Evolutionary conservation across 2,888 invertebrate species (phyloP).

Genomic region (Caenorhabditis sp.): DNA sequence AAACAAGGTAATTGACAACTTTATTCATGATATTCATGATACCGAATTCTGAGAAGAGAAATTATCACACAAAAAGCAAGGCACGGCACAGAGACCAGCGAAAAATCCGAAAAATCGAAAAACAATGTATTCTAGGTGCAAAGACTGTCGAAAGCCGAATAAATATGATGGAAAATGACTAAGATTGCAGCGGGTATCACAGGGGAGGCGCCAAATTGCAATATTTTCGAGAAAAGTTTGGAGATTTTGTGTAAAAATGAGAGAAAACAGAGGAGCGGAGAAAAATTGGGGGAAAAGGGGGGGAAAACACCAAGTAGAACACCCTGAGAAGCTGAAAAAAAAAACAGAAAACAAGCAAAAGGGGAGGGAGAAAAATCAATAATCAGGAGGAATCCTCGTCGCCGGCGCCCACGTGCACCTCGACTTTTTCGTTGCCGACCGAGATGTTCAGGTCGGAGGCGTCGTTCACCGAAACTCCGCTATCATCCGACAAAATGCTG

Average conservation of each 20-base stretch:
- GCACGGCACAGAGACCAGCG: constrained; percentile 52
- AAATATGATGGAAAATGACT: constrained; percentile 12
- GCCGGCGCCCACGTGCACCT: constrained; percentile 50
- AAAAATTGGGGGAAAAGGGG: constrained; percentile 15
- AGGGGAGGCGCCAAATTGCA: too few relatives aligned
- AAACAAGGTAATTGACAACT: constrained; percentile 1
- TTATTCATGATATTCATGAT: too few relatives aligned
- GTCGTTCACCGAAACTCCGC: constrained; percentile 46
- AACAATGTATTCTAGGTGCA: constrained; percentile 14
- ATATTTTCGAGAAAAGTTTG: too few relatives aligned
- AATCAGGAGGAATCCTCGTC: constrained; percentile 26
- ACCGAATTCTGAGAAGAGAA: too few relatives aligned
- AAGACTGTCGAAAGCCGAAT: too few relatives aligned
- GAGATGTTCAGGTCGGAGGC: constrained; percentile 35
- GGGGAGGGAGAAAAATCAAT: neutral
- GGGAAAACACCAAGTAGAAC: constrained; percentile 5
- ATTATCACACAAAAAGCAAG: constrained; percentile 56
- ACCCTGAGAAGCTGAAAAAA: constrained; percentile 25
- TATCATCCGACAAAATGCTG: constrained; percentile 48
- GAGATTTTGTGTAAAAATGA: too few relatives aligned
- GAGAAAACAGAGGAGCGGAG: neutral
- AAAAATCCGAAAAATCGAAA: constrained; percentile 9
- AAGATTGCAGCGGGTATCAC: too few relatives aligned
- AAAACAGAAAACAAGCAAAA: constrained; percentile 2
- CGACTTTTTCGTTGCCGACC: constrained; percentile 45